phyloP scores from a whole-genome alignment of 2,797 vertebrate species.

The Margarornis squamiger region DNA sequence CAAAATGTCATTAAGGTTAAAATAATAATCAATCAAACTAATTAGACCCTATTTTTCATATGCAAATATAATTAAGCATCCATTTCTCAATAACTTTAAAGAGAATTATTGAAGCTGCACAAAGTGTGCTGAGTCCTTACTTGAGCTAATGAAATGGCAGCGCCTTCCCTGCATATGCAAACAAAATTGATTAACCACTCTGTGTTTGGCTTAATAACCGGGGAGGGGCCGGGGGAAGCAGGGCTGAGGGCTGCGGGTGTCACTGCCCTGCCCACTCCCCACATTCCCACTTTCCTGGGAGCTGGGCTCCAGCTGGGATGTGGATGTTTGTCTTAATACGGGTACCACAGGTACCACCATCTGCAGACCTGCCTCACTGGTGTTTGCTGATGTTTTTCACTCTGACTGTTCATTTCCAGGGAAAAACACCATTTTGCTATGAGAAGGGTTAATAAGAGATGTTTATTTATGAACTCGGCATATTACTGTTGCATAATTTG shows the following conservation, averaged over 20 bases:
- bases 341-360: neutral
- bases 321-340: rapidly evolving
- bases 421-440: slow-evolving; percentile 26
- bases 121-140: slow-evolving; percentile 38
- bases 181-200: slow-evolving; percentile 63
- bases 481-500: slow-evolving; percentile 80
- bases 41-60: slow-evolving; percentile 84
- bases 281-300: neutral
- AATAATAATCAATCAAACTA: slow-evolving; percentile 85
- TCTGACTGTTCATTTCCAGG: neutral
- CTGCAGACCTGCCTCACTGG: neutral
- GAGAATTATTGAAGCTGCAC: slow-evolving; percentile 73
- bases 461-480: slow-evolving; percentile 82
- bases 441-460: slow-evolving; percentile 76
- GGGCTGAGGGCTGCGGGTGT: neutral
- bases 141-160: slow-evolving; percentile 69
- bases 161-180: slow-evolving; percentile 56
- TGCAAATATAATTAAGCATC: slow-evolving; percentile 85
- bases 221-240: neutral
- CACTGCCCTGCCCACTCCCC: neutral
- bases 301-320: neutral
- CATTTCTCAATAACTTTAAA: slow-evolving; percentile 78
- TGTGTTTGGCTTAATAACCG: neutral
- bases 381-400: neutral
- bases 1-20: slow-evolving; percentile 84